Conservation (phyloP, 2,888 invertebrate species). For the Galeopsomyia nigrocyanea region DNA sequence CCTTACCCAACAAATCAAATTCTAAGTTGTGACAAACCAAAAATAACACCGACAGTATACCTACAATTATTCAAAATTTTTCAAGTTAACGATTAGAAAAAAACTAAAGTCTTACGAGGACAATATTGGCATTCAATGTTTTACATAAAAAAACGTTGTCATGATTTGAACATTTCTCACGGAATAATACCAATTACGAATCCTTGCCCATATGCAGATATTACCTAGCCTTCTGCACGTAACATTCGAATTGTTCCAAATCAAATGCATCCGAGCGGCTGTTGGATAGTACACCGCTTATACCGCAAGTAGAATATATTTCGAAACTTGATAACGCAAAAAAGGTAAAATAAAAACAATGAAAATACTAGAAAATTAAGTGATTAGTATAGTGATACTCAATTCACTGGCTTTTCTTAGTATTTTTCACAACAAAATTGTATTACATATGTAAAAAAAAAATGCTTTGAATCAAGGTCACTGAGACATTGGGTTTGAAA, state of each 20-base stretch:
- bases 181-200: background rate
- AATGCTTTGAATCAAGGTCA: slow-evolving; percentile 60
- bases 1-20: background rate
- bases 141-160: no score
- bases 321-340: slow-evolving; percentile 3
- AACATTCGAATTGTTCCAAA: slow-evolving; percentile 29
- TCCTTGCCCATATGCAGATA: slow-evolving; percentile 30
- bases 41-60: no score
- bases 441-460: background rate
- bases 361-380: slow-evolving; percentile 15
- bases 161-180: no score
- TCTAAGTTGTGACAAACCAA: slow-evolving; percentile 5
- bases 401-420: slow-evolving; percentile 14
- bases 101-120: no score
- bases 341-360: slow-evolving; percentile 1
- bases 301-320: slow-evolving; percentile 41
- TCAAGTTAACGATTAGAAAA: no score
- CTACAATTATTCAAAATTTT: no score
- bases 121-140: no score
- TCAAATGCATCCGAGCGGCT: slow-evolving; percentile 40
- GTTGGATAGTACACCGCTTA: slow-evolving; percentile 46
- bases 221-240: slow-evolving; percentile 36
- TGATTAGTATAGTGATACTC: slow-evolving; percentile 5
- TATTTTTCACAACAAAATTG: slow-evolving; percentile 9
- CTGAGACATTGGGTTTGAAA: slow-evolving; percentile 67